Percentiles rank a stretch among this genome's conserved stretches.
phyloP scores from a whole-genome alignment of 2,797 vertebrate species.

The Rhinella marina region DNA sequence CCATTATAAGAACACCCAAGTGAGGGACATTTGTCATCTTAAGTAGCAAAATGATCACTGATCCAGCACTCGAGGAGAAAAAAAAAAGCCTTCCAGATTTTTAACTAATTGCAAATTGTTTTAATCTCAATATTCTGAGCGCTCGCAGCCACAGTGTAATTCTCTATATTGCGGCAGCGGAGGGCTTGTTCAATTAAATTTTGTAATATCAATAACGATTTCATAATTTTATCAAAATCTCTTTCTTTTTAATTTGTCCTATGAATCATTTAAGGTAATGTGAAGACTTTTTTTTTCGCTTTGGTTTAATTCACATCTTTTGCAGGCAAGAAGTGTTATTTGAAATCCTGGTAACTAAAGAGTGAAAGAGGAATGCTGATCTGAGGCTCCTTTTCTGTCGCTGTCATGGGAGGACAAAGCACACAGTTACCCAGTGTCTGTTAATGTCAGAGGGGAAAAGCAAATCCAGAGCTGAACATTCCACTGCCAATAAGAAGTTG shows the following conservation, averaged over 20 bases:
- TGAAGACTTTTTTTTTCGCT: background rate
- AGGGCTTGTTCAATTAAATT: constrained; percentile 27
- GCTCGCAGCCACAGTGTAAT: constrained; percentile 24
- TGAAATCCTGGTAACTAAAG: constrained; percentile 59
- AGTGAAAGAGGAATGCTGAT: constrained; percentile 53
- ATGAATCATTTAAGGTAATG: constrained; percentile 10
- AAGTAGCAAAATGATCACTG: constrained; percentile 33
- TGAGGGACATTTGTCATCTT: constrained; percentile 69
- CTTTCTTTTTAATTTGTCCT: constrained; percentile 27
- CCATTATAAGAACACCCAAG: constrained; percentile 73
- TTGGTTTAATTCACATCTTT: constrained; percentile 14
- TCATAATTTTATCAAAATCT: constrained; percentile 4
- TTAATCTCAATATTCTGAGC: background rate
- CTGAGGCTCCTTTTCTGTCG: constrained; percentile 53
- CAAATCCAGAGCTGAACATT: constrained; percentile 56
- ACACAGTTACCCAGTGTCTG: constrained; percentile 55
- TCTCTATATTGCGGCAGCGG: background rate
- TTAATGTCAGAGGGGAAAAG: constrained; percentile 53
- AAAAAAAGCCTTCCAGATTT: background rate
- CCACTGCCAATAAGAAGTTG: constrained; percentile 51
- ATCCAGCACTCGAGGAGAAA: constrained; percentile 39
- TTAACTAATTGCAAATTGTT: constrained; percentile 67
- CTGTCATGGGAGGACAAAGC: constrained; percentile 56
- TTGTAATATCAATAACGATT: constrained; percentile 20
- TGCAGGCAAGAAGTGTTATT: constrained; percentile 51